Evolutionary conservation across 2,888 invertebrate species (phyloP), one percentile per base, ranked within the genome.

Genomic region (Pomacea canaliculata): DNA sequence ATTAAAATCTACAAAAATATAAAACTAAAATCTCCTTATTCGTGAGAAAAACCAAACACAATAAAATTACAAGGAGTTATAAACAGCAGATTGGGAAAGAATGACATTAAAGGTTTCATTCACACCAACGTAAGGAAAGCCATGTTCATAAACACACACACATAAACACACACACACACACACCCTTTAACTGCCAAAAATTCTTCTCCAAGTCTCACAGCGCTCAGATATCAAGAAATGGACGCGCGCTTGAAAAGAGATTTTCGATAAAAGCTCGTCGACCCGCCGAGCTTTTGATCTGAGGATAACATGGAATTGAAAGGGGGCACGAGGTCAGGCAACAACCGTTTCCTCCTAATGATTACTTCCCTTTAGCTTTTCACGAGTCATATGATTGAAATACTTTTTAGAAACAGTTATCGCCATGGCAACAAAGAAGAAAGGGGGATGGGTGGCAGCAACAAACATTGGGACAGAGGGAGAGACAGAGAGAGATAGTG

Each of bases 241-340:
- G 69, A n/a, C 19, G n/a, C 23, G 46, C 19, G 49, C 19, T 37
- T 19, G 4, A 23, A 49, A 49, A n/a, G 69, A 69, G 69, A 69
- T 69, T 19, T 18, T 69, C 69, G 69, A 69, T 69, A 69, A 69
- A 69, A 51, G 13, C 69, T n/a, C 49, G 48, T 69, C n/a, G 69
- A 69, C n/a, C 69, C 51, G 19, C 16, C 4, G 63, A 7, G 18
- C 51, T 69, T 69, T 69, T 48, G 51, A 51, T 51, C 51, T 69
- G 48, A 23, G 69, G 51, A 51, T 69, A 69, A 69, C 23, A 49
- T 69, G 69, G 69, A 69, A 69, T 19, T 69, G 69, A 69, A 69
- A 49, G 48, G 37, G 69, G 69, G 19, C 49, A n/a, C 69, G 16
- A 49, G 49, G 49, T 69, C 69, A 19, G 69, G 48, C 69, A n/a